These are phyloP conservation scores for Calidris pugnax DNA, from an alignment of 2,113 vertebrate genomes.

Conservation along the genomic window DNA sequence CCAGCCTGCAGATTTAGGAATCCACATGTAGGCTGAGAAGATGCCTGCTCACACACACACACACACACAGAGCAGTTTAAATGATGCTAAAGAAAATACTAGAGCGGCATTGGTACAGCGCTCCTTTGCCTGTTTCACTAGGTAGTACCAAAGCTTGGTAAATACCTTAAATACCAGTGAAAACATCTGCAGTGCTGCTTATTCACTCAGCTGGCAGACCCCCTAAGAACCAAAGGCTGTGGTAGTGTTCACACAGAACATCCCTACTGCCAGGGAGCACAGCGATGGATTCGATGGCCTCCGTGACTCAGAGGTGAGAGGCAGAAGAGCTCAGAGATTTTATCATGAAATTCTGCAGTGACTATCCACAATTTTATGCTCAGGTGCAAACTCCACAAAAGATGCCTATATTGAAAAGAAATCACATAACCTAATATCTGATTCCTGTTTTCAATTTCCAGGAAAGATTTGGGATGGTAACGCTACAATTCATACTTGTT, in stretches of 20 bases:
- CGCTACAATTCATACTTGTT: not conserved
- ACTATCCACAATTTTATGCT: not conserved
- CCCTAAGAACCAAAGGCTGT: not conserved
- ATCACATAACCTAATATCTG: not conserved
- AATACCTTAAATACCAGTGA: not conserved
- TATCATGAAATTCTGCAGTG: not conserved
- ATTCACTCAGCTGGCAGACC: not conserved
- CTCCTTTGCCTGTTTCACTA: not conserved
- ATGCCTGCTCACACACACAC: conserved; percentile 91
- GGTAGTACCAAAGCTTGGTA: not conserved
- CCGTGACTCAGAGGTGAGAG: not conserved
- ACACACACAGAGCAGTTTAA: conserved; percentile 27
- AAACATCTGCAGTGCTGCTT: not conserved
- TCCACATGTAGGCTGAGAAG: conserved; percentile 96
- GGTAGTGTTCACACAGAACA: not conserved
- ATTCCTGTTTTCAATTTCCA: not conserved
- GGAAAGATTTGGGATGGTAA: not conserved
- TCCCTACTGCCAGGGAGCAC: not conserved
- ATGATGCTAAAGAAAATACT: conserved; percentile 5
- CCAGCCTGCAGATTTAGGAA: conserved; percentile 96
- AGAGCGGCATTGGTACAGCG: not conserved
- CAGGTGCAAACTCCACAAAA: not conserved
- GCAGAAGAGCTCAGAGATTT: not conserved
- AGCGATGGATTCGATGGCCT: not conserved
- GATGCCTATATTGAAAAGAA: not conserved